These are phyloP conservation scores for Circaetus gallicus DNA, from an alignment of 2,113 vertebrate genomes.

Conservation along the genomic window DNA sequence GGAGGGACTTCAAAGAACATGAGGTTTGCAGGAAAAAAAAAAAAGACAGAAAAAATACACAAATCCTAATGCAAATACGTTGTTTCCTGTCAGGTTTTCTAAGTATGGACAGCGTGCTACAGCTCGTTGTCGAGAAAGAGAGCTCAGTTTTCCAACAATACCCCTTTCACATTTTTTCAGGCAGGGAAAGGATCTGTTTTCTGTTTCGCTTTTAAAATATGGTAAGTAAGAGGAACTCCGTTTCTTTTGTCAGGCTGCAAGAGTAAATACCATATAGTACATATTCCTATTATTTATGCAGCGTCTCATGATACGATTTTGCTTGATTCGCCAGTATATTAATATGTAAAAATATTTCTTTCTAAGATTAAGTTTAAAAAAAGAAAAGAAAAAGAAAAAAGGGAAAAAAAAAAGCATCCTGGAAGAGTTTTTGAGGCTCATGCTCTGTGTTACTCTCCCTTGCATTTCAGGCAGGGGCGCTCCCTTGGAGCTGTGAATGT, in stretches of 20 bases:
- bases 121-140: background rate
- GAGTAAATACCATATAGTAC: background rate
- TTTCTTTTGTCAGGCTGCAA: background rate
- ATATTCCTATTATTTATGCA: background rate
- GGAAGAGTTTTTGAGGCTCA: background rate
- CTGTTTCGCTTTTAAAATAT: background rate
- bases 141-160: background rate
- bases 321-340: background rate
- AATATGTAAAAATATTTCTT: background rate
- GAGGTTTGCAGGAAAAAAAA: background rate
- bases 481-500: background rate
- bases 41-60: rapidly evolving
- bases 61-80: background rate
- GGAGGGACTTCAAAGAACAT: background rate
- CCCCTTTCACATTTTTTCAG: background rate
- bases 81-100: background rate
- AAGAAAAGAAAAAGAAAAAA: too few species aligned
- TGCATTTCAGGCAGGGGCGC: background rate
- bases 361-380: background rate
- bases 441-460: background rate
- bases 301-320: background rate
- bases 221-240: background rate
- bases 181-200: background rate
- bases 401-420: background rate
- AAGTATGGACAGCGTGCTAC: background rate